Evolutionary conservation across 2,113 vertebrate species (phyloP), one percentile per base, ranked within the genome.

Genomic region (Zapus hudsonius): DNA sequence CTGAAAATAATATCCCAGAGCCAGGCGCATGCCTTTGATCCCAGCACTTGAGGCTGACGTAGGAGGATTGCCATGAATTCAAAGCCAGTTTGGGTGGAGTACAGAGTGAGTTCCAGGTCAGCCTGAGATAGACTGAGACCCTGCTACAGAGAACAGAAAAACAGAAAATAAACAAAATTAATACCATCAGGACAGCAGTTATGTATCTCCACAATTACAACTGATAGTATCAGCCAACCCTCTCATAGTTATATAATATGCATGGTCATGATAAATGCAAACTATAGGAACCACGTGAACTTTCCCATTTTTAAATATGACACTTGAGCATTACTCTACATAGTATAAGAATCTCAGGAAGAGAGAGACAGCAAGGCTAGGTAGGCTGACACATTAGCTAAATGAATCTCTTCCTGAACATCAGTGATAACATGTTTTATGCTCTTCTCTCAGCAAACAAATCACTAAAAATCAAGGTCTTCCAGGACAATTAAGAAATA

Each of bases 381-480:
- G 4, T 55, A 90, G 23, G 52, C 15, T 86, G 33, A 84, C 23
- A 84, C 4, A 72, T 44, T 55, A 95, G 36, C 66, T 74, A 86
- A 93, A 86, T 57, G 44, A 76, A 23, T 86, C 36, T 47, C 23
- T 74, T 75, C 82, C 70, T 55, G n/a, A 91, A 93, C 9, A 93
- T 76, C 61, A 89, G 61, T 10, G 75, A 22, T 33, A 81, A 84
- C 10, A 78, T 89, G 22, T 83, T 73, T 82, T 36, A 79, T 78
- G 87, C 22, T 80, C 36, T 84, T 91, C 22, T 17, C 70, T 90
- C 79, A 88, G 44, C 31, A 84, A 92, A 91, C 33, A 94, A 82
- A 87, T 73, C 66, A 92, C 27, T 92, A 33, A 38, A 94, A 84
- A 64, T 40, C 94, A 84, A 61, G 47, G 67, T 89, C 63, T 91